A percentile compares a stretch with the other conserved stretches of the same genome.
Conservation (phyloP, 2,797 vertebrate species). For the Pyrrhura leucotis region DNA sequence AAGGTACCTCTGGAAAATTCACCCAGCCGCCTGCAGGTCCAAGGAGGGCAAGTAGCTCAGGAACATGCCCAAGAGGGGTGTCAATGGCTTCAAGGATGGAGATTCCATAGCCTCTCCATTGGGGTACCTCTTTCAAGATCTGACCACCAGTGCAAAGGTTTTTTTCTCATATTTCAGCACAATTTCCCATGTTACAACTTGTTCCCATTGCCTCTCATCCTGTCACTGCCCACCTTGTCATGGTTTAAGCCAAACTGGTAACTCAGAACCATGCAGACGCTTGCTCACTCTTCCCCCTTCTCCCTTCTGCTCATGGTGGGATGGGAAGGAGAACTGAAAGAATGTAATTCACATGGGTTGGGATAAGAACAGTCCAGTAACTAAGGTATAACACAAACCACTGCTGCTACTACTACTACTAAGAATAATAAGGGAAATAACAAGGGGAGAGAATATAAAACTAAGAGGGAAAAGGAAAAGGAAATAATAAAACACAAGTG, state of each 20-base stretch:
- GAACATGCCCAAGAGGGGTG: not conserved
- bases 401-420: not conserved
- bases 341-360: not conserved
- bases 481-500: not conserved
- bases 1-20: not conserved
- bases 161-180: not conserved
- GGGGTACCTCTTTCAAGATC: not conserved
- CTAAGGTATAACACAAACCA: not conserved
- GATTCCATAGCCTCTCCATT: accelerated
- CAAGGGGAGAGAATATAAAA: not conserved
- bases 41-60: not conserved
- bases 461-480: not conserved
- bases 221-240: not conserved
- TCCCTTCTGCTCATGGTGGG: not conserved
- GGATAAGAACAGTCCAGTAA: not conserved
- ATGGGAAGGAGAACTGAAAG: not conserved
- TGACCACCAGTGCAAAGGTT: not conserved
- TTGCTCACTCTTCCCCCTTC: not conserved
- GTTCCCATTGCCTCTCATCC: not conserved
- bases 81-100: not conserved
- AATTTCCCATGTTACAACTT: not conserved
- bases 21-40: not conserved
- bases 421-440: not conserved
- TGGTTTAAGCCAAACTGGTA: not conserved
- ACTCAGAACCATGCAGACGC: not conserved